phyloP scores from a whole-genome alignment of 1,140 invertebrate species.

The Doryteuthis pealeii region DNA sequence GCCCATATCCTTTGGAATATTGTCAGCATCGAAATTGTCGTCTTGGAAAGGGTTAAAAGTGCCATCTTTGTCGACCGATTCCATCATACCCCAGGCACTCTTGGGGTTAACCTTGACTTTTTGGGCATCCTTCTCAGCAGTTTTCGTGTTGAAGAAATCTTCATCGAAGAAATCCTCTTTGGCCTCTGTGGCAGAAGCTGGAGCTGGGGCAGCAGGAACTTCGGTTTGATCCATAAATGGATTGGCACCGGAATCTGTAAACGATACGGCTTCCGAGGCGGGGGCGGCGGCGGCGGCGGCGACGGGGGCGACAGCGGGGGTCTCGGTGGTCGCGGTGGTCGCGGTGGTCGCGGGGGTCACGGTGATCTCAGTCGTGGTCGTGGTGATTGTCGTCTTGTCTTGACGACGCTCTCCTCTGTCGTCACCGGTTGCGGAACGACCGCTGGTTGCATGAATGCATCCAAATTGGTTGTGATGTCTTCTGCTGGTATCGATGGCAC shows the following conservation, averaged over 20 bases:
- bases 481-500: background rate
- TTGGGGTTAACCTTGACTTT: slow-evolving; percentile 14
- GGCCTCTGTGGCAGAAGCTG: background rate
- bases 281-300: background rate
- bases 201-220: slow-evolving; percentile 19
- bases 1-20: slow-evolving; percentile 21
- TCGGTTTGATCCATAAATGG: slow-evolving; percentile 19
- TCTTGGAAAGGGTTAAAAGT: slow-evolving; percentile 49
- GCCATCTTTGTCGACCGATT: slow-evolving; percentile 12
- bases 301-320: background rate
- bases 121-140: slow-evolving; percentile 18
- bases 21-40: slow-evolving; percentile 41
- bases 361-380: slow-evolving; percentile 18
- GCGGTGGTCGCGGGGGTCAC: slow-evolving; percentile 18
- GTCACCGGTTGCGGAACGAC: background rate
- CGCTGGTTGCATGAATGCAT: background rate
- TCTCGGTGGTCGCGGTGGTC: too few relatives aligned
- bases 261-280: background rate
- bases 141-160: slow-evolving; percentile 39
- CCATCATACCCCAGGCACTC: slow-evolving; percentile 29
- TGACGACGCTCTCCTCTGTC: too few relatives aligned
- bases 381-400: background rate
- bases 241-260: slow-evolving; percentile 9
- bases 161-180: slow-evolving; percentile 33
- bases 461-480: background rate